phyloP scores from a whole-genome alignment of 1,140 invertebrate genomes.

The Augochlora pura region DNA sequence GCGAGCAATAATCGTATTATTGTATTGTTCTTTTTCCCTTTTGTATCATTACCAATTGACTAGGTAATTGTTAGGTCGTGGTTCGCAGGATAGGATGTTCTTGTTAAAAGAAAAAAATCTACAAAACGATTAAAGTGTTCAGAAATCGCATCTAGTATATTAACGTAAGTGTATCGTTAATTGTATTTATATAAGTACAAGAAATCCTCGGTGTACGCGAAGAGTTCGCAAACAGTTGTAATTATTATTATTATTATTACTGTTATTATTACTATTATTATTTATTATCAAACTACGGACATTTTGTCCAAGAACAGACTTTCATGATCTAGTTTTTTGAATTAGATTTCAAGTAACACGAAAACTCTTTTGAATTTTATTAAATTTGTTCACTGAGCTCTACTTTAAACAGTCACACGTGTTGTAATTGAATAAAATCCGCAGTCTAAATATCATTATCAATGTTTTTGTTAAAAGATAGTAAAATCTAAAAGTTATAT shows the following conservation, averaged over 20 bases:
- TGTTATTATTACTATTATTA: neutral
- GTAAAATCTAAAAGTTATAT: conserved; percentile 1
- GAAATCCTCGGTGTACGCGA: conserved; percentile 32
- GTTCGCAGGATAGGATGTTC: neutral
- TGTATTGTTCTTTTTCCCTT: neutral
- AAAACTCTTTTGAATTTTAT: no score
- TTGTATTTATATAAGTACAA: conserved; percentile 22
- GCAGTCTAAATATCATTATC: no score
- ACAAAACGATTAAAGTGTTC: conserved; percentile 41
- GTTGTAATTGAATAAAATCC: no score
- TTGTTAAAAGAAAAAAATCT: neutral
- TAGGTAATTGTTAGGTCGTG: conserved; percentile 19
- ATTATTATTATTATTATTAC: neutral
- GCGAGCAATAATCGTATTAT: neutral
- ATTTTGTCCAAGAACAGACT: no score
- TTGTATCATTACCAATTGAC: neutral
- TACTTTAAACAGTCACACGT: no score
- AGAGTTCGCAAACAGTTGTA: conserved; percentile 1
- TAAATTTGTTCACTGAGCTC: no score
- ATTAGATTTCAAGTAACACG: no score
- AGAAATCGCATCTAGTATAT: conserved; percentile 22
- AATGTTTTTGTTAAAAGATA: no score
- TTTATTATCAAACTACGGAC: neutral
- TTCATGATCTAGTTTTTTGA: no score
- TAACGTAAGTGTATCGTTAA: conserved; percentile 31